Percentiles rank a stretch among this genome's conserved stretches.
phyloP scores from a whole-genome alignment of 2,113 vertebrate species.

The Phycodurus eques region DNA sequence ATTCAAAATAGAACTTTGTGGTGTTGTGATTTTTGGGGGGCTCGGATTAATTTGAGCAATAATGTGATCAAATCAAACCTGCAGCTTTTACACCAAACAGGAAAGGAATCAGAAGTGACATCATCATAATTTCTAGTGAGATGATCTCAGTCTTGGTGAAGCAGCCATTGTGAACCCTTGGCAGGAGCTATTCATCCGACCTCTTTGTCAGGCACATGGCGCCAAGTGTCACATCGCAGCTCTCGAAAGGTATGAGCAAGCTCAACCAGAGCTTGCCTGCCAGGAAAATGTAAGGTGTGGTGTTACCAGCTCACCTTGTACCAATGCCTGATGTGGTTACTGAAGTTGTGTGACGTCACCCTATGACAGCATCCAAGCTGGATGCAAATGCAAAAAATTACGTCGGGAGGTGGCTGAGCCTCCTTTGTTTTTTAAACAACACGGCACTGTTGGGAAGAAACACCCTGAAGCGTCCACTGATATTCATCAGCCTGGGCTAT shows the following conservation, averaged over 20 bases:
- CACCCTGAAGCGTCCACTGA: background rate
- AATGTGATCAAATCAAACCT: no score
- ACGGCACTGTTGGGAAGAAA: background rate
- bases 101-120: background rate
- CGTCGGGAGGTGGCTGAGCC: background rate
- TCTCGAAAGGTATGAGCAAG: background rate
- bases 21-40: no score
- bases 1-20: no score
- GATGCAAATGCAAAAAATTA: background rate
- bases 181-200: background rate
- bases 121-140: background rate
- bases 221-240: background rate
- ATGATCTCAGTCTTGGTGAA: background rate
- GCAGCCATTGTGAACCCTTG: background rate
- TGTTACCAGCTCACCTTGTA: background rate
- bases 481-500: background rate
- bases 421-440: background rate
- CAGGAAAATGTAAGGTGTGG: conserved; percentile 1
- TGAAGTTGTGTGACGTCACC: background rate
- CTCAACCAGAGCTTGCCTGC: background rate
- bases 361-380: background rate
- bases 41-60: no score
- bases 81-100: no score
- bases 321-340: background rate
- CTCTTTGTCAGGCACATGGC: background rate